Evolutionary conservation across 2,797 vertebrate genomes (phyloP).

Genomic region (Alauda arvensis): DNA sequence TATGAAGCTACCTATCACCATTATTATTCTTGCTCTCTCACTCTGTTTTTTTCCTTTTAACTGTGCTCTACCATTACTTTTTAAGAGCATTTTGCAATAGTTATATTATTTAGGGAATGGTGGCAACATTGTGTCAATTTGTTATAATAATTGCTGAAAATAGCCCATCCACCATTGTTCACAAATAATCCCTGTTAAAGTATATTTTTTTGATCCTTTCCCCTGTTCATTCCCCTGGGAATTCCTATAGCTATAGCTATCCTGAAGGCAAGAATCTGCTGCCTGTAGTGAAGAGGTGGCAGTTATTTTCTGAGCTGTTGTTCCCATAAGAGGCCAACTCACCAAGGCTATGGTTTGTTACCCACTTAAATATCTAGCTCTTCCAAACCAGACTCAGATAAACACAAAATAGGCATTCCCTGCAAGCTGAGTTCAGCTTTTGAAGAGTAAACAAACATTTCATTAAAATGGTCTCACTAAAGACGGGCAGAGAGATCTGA

Average conservation of each 20-base stretch:
- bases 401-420: conserved; percentile 32
- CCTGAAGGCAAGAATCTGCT: conserved; percentile 57
- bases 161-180: not conserved
- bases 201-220: conserved; percentile 25
- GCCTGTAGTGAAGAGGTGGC: conserved; percentile 34
- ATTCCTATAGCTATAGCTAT: conserved; percentile 49
- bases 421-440: conserved; percentile 44
- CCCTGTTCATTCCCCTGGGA: conserved; percentile 30
- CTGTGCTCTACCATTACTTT: not conserved
- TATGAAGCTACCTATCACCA: not conserved
- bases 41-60: not conserved
- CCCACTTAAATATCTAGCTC: conserved; percentile 46
- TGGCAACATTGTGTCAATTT: not conserved
- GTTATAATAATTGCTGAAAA: conserved; percentile 25
- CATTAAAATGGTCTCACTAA: conserved; percentile 66
- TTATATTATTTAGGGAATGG: not conserved
- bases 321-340: conserved; percentile 51
- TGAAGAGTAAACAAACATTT: conserved; percentile 69
- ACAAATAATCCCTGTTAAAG: conserved; percentile 32
- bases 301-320: conserved; percentile 50
- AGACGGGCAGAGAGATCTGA: conserved; percentile 61
- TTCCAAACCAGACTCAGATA: conserved; percentile 48
- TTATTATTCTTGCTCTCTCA: not conserved
- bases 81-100: not conserved
- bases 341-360: conserved; percentile 30